Evolutionary conservation across 2,113 vertebrate genomes (phyloP).

Genomic region (Burhinus oedicnemus): DNA sequence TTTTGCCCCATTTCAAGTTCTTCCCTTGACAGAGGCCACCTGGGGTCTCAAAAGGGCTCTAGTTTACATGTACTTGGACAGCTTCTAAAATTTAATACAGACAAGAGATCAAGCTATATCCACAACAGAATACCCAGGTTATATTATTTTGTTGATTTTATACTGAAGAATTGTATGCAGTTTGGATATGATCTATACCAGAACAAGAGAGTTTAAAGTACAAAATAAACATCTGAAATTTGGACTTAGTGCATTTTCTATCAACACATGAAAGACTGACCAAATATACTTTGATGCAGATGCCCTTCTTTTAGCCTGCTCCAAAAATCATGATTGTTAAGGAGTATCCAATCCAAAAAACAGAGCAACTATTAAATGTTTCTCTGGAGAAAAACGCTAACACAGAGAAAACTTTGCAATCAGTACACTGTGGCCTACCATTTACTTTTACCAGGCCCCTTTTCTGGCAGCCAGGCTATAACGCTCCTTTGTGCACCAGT

Average conservation of each 20-base stretch:
- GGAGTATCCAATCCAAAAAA: neutral
- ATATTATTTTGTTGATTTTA: neutral
- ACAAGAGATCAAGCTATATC: neutral
- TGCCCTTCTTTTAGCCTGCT: neutral
- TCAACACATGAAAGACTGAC: neutral
- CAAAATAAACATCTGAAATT: neutral
- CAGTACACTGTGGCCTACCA: neutral
- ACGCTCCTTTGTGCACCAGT: neutral
- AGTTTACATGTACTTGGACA: neutral
- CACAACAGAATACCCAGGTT: neutral
- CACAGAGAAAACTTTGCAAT: neutral
- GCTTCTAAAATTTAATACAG: neutral
- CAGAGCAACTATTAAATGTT: neutral
- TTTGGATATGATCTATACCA: neutral
- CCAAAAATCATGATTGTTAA: neutral
- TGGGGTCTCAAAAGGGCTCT: neutral
- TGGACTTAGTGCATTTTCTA: neutral
- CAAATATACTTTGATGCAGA: neutral
- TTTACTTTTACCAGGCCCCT: neutral
- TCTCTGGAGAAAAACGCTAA: neutral
- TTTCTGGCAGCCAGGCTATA: neutral
- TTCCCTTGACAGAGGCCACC: neutral
- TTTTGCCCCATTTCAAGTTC: slow-evolving; percentile 8
- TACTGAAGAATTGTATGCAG: neutral
- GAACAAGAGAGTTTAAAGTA: neutral